phyloP scores from a whole-genome alignment of 2,888 invertebrate species.

The Lasioglossum lativentre region DNA sequence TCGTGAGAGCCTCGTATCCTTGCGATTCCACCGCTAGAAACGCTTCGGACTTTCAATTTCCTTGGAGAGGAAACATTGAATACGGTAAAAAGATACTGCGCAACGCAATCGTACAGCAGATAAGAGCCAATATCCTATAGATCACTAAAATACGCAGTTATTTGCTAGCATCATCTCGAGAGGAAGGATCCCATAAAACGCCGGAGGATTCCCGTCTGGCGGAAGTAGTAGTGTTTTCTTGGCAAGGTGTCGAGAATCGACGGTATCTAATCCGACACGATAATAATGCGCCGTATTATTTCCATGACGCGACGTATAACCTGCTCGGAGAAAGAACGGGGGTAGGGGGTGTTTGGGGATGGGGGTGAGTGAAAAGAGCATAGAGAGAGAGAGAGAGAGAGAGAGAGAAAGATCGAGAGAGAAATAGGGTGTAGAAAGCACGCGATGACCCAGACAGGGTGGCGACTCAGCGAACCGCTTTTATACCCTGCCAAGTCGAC shows the following conservation, averaged over 20 bases:
- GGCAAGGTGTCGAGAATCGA: constrained; percentile 61
- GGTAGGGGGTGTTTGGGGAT: not conserved
- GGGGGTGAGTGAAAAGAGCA: not conserved
- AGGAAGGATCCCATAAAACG: not conserved
- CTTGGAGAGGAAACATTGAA: not conserved
- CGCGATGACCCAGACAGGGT: constrained; percentile 81
- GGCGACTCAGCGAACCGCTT: constrained; percentile 75
- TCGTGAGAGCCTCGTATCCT: not conserved
- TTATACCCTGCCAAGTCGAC: constrained; percentile 68
- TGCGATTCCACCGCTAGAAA: not conserved
- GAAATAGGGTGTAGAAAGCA: constrained; percentile 70
- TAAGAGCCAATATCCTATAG: not conserved
- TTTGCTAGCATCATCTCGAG: not conserved
- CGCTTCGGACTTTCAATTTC: not conserved
- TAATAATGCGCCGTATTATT: constrained; percentile 67
- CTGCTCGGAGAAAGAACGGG: constrained; percentile 39
- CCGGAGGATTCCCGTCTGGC: not conserved
- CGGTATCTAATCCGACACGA: constrained; percentile 62
- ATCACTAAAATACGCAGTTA: not conserved
- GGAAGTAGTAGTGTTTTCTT: not conserved
- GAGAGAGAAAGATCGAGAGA: constrained; percentile 32
- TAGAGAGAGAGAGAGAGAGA: constrained; percentile 13
- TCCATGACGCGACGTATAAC: constrained; percentile 69
- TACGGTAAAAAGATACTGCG: not conserved
- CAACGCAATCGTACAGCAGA: not conserved